Percentiles rank a stretch among this genome's conserved stretches.
phyloP scores from a whole-genome alignment of 1,140 invertebrate genomes.

The Eumaeus atala region DNA sequence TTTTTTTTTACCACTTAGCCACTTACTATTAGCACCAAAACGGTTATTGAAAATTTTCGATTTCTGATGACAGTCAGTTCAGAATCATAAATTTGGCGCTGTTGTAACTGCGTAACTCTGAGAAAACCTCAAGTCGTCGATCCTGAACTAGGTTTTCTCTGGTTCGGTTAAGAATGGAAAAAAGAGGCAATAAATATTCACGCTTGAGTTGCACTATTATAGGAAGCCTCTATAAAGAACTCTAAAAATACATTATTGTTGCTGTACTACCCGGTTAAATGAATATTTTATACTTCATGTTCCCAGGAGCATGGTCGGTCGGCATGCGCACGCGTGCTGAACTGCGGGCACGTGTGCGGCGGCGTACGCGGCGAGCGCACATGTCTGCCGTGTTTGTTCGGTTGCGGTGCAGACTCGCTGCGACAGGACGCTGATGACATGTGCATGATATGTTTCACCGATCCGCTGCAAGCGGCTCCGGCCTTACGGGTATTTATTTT shows the following conservation, averaged over 20 bases:
- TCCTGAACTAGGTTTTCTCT: too few relatives aligned
- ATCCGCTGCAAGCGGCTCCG: conserved; percentile 94
- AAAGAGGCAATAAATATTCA: too few relatives aligned
- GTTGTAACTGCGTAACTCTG: too few relatives aligned
- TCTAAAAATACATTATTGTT: neutral
- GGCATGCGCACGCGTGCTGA: conserved; percentile 87
- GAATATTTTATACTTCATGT: too few relatives aligned
- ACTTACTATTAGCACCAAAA: too few relatives aligned
- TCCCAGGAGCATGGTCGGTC: conserved; percentile 86
- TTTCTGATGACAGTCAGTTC: too few relatives aligned
- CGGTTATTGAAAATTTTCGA: too few relatives aligned
- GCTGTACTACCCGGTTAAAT: conserved; percentile 2
- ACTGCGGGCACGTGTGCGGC: conserved; percentile 94
- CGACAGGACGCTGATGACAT: conserved; percentile 98
- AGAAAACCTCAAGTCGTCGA: too few relatives aligned
- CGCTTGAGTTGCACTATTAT: neutral
- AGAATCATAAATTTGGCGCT: too few relatives aligned
- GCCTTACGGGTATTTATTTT: conserved; percentile 86
- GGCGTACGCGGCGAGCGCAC: conserved; percentile 88
- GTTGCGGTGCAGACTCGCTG: conserved; percentile 80
- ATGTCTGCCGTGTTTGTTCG: conserved; percentile 93
- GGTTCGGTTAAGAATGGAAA: too few relatives aligned
- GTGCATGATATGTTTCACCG: conserved; percentile 99
- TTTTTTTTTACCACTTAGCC: too few relatives aligned
- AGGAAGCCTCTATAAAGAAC: neutral